A percentile compares a stretch with the other conserved stretches of the same genome.
phyloP scores from a whole-genome alignment of 2,888 invertebrate genomes.

The Diplolepis rosae region DNA sequence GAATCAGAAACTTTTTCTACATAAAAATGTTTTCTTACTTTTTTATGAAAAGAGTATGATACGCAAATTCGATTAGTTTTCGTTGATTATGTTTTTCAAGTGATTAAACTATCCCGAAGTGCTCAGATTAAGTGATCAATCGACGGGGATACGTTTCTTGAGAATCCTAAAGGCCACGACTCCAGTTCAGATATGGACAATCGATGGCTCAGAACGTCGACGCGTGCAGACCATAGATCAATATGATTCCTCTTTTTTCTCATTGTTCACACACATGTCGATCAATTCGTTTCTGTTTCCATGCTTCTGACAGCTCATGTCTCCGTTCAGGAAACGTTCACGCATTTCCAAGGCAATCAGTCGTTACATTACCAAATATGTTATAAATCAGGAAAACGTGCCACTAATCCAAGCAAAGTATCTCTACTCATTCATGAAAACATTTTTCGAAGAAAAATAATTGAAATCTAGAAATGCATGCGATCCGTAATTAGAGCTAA shows the following conservation, averaged over 20 bases:
- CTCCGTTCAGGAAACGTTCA: slow-evolving; percentile 68
- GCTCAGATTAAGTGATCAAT: slow-evolving; percentile 50
- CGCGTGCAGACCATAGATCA: slow-evolving; percentile 67
- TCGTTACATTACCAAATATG: slow-evolving; percentile 41
- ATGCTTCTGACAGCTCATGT: slow-evolving; percentile 49
- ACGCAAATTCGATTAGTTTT: too few species aligned
- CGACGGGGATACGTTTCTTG: slow-evolving; percentile 40
- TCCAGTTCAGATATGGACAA: slow-evolving; percentile 48
- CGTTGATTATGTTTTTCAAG: not conserved
- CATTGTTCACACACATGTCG: slow-evolving; percentile 43
- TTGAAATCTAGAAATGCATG: slow-evolving; percentile 41
- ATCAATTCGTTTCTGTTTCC: slow-evolving; percentile 50
- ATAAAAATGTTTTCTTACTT: too few species aligned
- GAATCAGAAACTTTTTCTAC: too few species aligned
- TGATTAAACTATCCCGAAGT: slow-evolving; percentile 27
- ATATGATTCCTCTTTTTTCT: slow-evolving; percentile 57
- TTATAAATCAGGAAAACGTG: slow-evolving; percentile 12
- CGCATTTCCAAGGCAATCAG: slow-evolving; percentile 61
- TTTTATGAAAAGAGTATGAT: too few species aligned
- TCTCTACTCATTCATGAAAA: slow-evolving; percentile 1
- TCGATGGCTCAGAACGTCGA: slow-evolving; percentile 45
- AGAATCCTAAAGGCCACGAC: slow-evolving; percentile 49
- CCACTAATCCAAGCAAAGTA: not conserved
- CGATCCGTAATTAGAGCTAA: slow-evolving; percentile 46
- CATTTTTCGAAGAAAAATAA: slow-evolving; percentile 28